Evolutionary conservation across 2,113 vertebrate genomes (phyloP), one percentile per base, ranked within the genome.

Genomic region (Smithornis capensis): DNA sequence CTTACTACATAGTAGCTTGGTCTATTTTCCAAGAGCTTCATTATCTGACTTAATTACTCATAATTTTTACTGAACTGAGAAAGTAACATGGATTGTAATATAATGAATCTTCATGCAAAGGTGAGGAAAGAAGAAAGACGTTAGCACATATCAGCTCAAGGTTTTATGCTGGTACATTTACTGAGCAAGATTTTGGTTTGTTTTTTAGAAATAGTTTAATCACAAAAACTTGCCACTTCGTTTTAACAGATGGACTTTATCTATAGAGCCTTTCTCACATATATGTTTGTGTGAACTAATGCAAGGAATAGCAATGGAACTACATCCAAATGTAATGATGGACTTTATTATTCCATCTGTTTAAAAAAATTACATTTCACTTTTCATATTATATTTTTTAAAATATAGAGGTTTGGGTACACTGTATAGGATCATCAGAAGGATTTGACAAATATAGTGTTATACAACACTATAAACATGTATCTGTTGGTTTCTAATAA

Each of bases 401-500:
- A 14, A 71, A 53, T 42, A 60, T 0, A 38, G 10, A 10, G 6
- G n/a, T 87, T 82, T 14, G 7, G 14, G 12, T 50, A 59, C 5
- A 35, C 7, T 3, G 2, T 25, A 6, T 28, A n/a, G 25, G 12
- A 59, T 59, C 85, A 50, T n/a, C 15, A 45, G 3, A 63, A 17
- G 3, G 7, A 10, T 49, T 92, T 53, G 11, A 31, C 79, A 80
- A 28, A 57, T 6, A 19, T 9, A 12, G 22, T 80, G 70, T 14
- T 35, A 57, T 22, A 52, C 19, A 89, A 47, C 91, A 60, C 14
- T 44, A 37, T 62, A 60, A 94, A 10, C 22, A 60, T 29, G 21
- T 73, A 76, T 53, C 74, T 90, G 15, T 10, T 80, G 65, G 29
- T 78, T 77, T 92, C 62, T 95, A 89, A 92, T 44, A 64, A 47